Percentiles rank a stretch among this genome's conserved stretches.
Evolutionary conservation across 2,113 vertebrate species (phyloP).

Genomic region (Isichthys henryi): DNA sequence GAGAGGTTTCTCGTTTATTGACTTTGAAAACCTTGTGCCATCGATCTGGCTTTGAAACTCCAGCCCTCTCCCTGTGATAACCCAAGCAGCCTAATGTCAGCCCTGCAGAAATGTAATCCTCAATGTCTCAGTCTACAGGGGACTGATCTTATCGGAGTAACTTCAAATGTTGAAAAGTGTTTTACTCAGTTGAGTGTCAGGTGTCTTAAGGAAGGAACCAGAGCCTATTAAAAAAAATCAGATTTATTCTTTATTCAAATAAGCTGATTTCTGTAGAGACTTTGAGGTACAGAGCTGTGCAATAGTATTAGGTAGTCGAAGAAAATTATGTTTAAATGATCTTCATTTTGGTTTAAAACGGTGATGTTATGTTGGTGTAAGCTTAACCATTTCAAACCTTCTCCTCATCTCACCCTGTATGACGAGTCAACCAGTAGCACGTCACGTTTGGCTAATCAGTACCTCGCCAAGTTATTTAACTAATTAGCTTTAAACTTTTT

Average conservation of each 20-base stretch:
- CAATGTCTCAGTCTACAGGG: not conserved
- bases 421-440: not conserved
- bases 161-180: not conserved
- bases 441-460: not conserved
- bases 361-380: not conserved
- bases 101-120: slow-evolving; percentile 2
- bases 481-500: not conserved
- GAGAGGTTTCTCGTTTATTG: not conserved
- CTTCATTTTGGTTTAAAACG: not conserved
- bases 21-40: not conserved
- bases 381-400: not conserved
- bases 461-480: not conserved
- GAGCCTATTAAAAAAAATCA: not conserved
- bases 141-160: not conserved
- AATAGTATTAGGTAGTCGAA: not conserved
- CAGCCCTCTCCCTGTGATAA: not conserved
- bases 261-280: not conserved
- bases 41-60: slow-evolving; percentile 2
- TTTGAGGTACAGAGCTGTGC: not conserved
- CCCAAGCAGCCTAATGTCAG: not conserved
- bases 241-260: not conserved
- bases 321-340: not conserved
- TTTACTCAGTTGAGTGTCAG: not conserved
- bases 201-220: not conserved
- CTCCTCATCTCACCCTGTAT: not conserved